A percentile compares a stretch with the other conserved stretches of the same genome.
These are phyloP conservation scores for Trachelus stipa DNA, from an alignment of 2,888 invertebrate species.

Conservation along the genomic window DNA sequence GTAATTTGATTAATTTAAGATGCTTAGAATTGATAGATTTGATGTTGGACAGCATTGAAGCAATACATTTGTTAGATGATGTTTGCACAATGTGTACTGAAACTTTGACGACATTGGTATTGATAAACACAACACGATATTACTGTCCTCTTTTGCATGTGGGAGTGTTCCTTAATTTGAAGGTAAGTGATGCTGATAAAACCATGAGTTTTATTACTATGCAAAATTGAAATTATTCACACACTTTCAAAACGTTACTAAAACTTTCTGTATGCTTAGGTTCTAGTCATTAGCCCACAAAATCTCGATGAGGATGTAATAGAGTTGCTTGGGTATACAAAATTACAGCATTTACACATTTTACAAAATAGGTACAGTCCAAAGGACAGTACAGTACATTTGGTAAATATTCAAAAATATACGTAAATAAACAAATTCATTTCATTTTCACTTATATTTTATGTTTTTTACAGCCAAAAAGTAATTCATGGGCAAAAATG, in stretches of 20 bases:
- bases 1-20: slow-evolving; percentile 74
- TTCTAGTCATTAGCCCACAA: slow-evolving; percentile 77
- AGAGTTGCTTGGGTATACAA: slow-evolving; percentile 74
- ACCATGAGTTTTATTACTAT: background rate
- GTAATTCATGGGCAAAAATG: slow-evolving; percentile 68
- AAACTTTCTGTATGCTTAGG: slow-evolving; percentile 61
- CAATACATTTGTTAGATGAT: slow-evolving; percentile 78
- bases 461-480: slow-evolving; percentile 52
- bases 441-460: background rate
- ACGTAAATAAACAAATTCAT: background rate
- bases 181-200: slow-evolving; percentile 63
- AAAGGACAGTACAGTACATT: slow-evolving; percentile 67
- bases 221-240: slow-evolving; percentile 5
- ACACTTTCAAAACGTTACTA: slow-evolving; percentile 9
- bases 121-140: slow-evolving; percentile 81
- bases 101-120: slow-evolving; percentile 72
- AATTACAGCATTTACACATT: slow-evolving; percentile 76
- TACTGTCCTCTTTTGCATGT: slow-evolving; percentile 79
- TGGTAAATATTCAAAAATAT: slow-evolving; percentile 64
- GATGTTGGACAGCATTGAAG: slow-evolving; percentile 78
- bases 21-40: slow-evolving; percentile 79
- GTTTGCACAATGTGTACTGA: slow-evolving; percentile 76
- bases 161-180: slow-evolving; percentile 80
- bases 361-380: slow-evolving; percentile 80
- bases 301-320: slow-evolving; percentile 81